Base-by-base conservation (phyloP, 2,888 invertebrate species). In the Nysson spinosus region DNA sequence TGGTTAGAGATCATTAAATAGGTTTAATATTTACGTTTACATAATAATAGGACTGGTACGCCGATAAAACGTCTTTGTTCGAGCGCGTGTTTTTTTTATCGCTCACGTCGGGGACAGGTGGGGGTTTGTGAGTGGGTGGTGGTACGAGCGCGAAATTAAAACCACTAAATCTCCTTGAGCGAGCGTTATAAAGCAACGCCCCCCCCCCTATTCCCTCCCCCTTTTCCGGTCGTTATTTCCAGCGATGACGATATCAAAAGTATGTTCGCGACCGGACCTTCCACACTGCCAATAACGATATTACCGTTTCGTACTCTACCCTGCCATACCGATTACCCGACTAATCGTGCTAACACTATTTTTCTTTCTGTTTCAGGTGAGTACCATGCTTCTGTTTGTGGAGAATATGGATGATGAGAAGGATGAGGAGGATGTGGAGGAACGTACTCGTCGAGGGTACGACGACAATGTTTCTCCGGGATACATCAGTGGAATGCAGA, bases 111-210 rank as follows among this genome's bases (percentile, higher is more conserved):
- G 0, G 24, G n/a, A 9, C 14, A 0, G n/a, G 4, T 7, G 3
- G 6, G 6, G 17, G 5, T 7, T 3, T 6, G 12, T 3, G 19
- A 4, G 14, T 6, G 5, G 7, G 9, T 20, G 35, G 49, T 11
- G 20, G 30, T 30, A 32, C 32, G 40, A 44, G 42, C 17, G 56
- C 63, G 63, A 66, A 66, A 66, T 66, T 66, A 66, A 66, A 66
- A 56, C 63, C 63, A 63, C 47, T 66, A 63, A 66, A 66, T 66
- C 63, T 63, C 66, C 57, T 57, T 52, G 43, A 57, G 43, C 57
- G 51, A 57, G 5, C 49, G 66, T 49, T 57, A 49, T 52, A 52
- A 63, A 63, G 47, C 62, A 40, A 46, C 12, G 46, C 39, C 64
- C 47, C 4, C 34, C 14, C n/a, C n/a, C 30, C 12, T 9, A 4